Conservation (phyloP, 2,888 invertebrate genomes). For the Cataglyphis cursor region DNA sequence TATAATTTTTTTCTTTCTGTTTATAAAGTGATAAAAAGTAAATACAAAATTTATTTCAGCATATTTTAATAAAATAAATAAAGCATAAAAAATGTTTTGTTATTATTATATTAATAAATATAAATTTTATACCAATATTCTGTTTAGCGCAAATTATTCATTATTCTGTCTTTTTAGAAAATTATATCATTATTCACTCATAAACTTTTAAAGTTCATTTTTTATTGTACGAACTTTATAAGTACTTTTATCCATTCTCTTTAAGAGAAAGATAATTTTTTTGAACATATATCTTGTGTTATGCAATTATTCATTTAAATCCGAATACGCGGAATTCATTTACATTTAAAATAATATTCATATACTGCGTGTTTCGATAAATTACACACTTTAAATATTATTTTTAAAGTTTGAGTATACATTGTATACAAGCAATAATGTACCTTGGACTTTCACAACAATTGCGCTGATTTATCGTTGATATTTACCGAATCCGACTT, state of each 20-base stretch:
- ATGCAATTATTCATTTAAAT: constrained; percentile 5
- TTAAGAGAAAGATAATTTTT: too few relatives aligned
- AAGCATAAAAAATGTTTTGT: background rate
- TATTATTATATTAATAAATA: background rate
- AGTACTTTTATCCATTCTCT: background rate
- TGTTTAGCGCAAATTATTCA: background rate
- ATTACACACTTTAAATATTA: constrained; percentile 2
- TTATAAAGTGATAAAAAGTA: background rate
- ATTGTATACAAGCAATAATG: constrained; percentile 58
- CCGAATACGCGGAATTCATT: background rate
- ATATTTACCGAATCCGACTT: constrained; percentile 19
- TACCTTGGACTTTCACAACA: constrained; percentile 65
- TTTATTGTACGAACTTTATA: background rate
- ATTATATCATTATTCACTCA: background rate
- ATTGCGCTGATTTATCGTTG: constrained; percentile 65
- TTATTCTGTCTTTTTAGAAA: background rate
- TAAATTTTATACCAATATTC: background rate
- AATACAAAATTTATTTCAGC: background rate
- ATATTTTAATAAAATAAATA: background rate
- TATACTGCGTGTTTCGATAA: background rate
- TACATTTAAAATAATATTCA: background rate
- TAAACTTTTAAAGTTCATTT: background rate
- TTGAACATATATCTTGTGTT: background rate
- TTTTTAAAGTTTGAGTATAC: constrained; percentile 31
- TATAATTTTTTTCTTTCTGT: background rate